A percentile compares a stretch with the other conserved stretches of the same genome.
These are phyloP conservation scores for Geotrupes spiniger DNA, from an alignment of 2,888 invertebrate genomes.

Conservation along the genomic window DNA sequence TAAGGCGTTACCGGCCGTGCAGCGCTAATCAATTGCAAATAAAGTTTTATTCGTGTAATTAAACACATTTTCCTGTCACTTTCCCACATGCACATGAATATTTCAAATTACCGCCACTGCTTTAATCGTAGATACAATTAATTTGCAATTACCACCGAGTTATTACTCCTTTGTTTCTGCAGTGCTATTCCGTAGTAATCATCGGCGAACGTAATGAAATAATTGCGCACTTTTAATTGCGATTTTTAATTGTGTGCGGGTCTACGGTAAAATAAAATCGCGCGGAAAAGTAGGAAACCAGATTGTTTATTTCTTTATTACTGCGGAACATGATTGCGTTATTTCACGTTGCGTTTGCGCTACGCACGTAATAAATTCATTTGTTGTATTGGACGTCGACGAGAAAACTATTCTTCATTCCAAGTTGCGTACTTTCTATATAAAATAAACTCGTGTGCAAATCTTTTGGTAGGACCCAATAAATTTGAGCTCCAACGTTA, in stretches of 20 bases:
- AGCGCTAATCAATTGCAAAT: too few relatives aligned
- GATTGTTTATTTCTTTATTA: too few relatives aligned
- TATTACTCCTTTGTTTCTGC: not conserved
- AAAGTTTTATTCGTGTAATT: too few relatives aligned
- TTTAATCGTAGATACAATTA: conserved; percentile 2
- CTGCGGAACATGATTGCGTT: not conserved
- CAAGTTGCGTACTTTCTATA: too few relatives aligned
- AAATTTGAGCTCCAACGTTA: too few relatives aligned
- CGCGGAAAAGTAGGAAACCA: too few relatives aligned
- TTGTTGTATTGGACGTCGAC: too few relatives aligned
- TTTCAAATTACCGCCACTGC: conserved; percentile 2
- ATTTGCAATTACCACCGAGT: conserved; percentile 2
- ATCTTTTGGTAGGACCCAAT: too few relatives aligned
- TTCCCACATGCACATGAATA: conserved; percentile 4
- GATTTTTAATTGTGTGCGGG: not conserved
- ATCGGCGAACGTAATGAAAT: not conserved
- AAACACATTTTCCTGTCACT: conserved; percentile 2
- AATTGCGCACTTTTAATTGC: not conserved
- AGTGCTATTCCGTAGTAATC: not conserved
- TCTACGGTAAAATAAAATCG: not conserved
- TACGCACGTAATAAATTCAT: not conserved
- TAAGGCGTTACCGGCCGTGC: too few relatives aligned
- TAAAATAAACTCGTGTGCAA: too few relatives aligned
- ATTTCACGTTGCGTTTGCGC: not conserved
- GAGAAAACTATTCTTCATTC: too few relatives aligned